Conservation (phyloP, 2,888 invertebrate genomes). For the Pseudococcus jackbeardsleyi region DNA sequence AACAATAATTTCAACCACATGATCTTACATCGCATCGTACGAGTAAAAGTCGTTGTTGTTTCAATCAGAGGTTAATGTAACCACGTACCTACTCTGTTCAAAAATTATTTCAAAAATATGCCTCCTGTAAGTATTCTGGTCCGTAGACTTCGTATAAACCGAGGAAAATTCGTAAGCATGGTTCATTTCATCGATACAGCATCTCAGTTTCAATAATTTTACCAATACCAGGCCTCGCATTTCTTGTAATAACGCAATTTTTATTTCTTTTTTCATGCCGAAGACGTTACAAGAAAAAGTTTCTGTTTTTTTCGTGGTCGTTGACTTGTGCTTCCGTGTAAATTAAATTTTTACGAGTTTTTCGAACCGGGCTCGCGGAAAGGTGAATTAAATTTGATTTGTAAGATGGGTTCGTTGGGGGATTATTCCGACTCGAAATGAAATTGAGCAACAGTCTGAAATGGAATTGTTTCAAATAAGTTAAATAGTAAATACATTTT, state of each 20-base stretch:
- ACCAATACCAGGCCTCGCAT: not conserved
- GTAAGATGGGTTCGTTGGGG: not conserved
- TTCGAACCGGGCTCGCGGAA: not conserved
- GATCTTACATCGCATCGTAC: not conserved
- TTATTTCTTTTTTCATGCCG: not conserved
- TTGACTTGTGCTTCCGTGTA: not conserved
- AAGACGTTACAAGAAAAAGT: not conserved
- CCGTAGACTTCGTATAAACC: not conserved
- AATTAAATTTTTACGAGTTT: constrained; percentile 26
- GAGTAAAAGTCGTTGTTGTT: not conserved
- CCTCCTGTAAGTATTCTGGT: not conserved
- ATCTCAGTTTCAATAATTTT: not conserved
- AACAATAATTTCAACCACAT: not conserved
- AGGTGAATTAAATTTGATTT: constrained; percentile 8
- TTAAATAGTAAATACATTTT: no score
- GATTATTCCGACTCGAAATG: no score
- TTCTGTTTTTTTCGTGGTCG: not conserved
- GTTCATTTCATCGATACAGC: not conserved
- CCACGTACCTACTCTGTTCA: not conserved
- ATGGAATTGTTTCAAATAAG: no score
- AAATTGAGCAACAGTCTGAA: no score
- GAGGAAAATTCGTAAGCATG: not conserved
- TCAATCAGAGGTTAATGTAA: not conserved
- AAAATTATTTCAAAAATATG: not conserved
- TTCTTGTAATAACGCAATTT: not conserved